Percentiles rank a stretch among this genome's conserved stretches.
phyloP scores from a whole-genome alignment of 2,888 invertebrate genomes.

The Drosophila lutescens region DNA sequence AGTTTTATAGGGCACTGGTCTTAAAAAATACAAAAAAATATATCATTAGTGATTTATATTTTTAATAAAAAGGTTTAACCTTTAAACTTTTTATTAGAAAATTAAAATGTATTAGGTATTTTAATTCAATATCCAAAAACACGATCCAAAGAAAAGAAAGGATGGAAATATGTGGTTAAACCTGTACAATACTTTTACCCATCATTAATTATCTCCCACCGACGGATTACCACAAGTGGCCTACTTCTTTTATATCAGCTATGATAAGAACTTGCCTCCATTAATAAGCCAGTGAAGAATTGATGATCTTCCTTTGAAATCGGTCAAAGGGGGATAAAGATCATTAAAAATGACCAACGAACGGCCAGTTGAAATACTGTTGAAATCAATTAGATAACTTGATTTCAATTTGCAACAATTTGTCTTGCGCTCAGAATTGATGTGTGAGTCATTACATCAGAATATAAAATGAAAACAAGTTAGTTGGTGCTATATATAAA shows the following conservation, averaged over 20 bases:
- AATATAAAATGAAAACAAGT: constrained; percentile 8
- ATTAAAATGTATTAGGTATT: neutral
- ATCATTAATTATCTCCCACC: constrained; percentile 35
- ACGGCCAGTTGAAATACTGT: constrained; percentile 11
- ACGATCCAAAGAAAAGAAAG: neutral
- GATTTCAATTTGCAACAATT: constrained; percentile 37
- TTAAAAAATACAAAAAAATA: neutral
- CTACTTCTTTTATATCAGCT: constrained; percentile 25
- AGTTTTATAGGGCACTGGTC: neutral
- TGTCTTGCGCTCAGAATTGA: constrained; percentile 13
- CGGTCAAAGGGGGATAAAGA: neutral
- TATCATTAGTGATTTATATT: neutral
- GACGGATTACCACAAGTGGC: constrained; percentile 34
- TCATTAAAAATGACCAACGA: constrained; percentile 15
- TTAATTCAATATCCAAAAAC: neutral
- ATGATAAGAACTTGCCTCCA: constrained; percentile 13
- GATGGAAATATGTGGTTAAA: neutral
- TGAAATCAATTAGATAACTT: constrained; percentile 30
- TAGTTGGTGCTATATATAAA: neutral
- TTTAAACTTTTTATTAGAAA: neutral
- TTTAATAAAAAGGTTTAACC: neutral
- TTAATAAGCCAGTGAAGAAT: constrained; percentile 17
- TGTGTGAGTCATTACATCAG: constrained; percentile 4
- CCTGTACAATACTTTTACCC: neutral
- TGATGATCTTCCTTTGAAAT: constrained; percentile 17